These are phyloP conservation scores for Troides helena DNA, from an alignment of 2,888 invertebrate genomes.

Conservation along the genomic window DNA sequence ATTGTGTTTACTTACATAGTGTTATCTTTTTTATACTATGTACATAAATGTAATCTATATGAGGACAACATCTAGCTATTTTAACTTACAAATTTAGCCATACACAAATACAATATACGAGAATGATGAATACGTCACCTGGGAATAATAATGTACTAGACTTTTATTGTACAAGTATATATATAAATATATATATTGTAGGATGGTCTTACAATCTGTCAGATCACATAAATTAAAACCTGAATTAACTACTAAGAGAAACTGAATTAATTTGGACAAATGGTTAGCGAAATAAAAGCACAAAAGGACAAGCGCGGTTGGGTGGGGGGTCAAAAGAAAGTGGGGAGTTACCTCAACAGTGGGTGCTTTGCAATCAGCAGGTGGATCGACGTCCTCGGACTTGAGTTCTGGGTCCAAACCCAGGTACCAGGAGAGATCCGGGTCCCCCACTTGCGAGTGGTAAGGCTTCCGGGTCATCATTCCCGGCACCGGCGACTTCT, in stretches of 20 bases:
- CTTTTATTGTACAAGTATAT: neutral
- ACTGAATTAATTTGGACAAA: neutral
- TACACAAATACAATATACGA: no score
- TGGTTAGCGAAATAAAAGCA: conserved; percentile 6
- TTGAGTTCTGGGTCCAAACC: conserved; percentile 72
- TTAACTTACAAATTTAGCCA: neutral
- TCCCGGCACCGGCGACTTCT: conserved; percentile 59
- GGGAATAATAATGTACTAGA: neutral
- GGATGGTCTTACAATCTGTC: conserved; percentile 25
- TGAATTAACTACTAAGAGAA: neutral
- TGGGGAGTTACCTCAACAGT: conserved; percentile 60
- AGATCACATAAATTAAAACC: conserved; percentile 3
- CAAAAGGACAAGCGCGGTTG: conserved; percentile 4
- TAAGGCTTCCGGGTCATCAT: conserved; percentile 57
- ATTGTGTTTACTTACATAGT: neutral
- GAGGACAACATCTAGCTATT: neutral
- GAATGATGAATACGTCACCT: neutral
- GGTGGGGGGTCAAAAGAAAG: neutral
- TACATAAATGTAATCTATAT: neutral
- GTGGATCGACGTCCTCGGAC: conserved; percentile 69
- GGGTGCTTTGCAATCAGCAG: conserved; percentile 51
- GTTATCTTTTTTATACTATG: neutral
- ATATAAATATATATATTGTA: neutral
- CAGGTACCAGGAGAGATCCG: conserved; percentile 73
- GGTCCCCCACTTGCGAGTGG: conserved; percentile 62